These are phyloP conservation scores for Huso huso DNA, from an alignment of 2,797 vertebrate genomes.

Conservation along the genomic window DNA sequence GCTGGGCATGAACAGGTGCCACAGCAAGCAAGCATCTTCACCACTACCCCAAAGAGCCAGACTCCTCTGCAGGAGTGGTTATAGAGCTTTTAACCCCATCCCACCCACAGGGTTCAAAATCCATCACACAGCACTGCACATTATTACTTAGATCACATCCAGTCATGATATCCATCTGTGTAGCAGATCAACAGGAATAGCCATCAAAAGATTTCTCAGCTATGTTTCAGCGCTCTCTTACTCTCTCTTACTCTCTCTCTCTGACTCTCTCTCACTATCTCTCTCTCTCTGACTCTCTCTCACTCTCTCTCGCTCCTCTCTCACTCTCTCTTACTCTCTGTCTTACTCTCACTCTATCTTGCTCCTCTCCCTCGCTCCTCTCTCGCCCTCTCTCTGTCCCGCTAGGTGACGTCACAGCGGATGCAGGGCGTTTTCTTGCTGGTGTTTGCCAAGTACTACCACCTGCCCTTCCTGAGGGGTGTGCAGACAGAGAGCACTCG, in stretches of 20 bases:
- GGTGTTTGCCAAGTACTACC: constrained; percentile 90
- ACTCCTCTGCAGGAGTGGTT: too few species aligned
- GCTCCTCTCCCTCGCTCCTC: background rate
- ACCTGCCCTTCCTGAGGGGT: constrained; percentile 85
- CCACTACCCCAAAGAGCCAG: too few species aligned
- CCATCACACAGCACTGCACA: too few species aligned
- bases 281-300: background rate
- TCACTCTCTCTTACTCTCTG: too few species aligned
- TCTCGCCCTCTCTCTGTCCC: constrained; percentile 5
- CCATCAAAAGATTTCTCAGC: too few species aligned
- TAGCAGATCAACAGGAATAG: too few species aligned
- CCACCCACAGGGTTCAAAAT: too few species aligned
- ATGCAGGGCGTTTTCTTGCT: constrained; percentile 92
- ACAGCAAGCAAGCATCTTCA: too few species aligned
- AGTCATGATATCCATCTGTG: too few species aligned
- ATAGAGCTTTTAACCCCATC: too few species aligned
- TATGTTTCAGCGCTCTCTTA: background rate
- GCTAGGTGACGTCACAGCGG: constrained; percentile 83
- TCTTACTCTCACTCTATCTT: background rate
- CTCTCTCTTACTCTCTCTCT: constrained; percentile 1
- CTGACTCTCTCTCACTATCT: background rate
- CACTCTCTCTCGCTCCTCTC: background rate
- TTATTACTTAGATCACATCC: too few species aligned
- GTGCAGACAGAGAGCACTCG: constrained; percentile 92
- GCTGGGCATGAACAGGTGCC: too few species aligned